Percentiles rank a stretch among this genome's conserved stretches.
Conservation (phyloP, 1,140 invertebrate species). For the Antheraea mylitta region DNA sequence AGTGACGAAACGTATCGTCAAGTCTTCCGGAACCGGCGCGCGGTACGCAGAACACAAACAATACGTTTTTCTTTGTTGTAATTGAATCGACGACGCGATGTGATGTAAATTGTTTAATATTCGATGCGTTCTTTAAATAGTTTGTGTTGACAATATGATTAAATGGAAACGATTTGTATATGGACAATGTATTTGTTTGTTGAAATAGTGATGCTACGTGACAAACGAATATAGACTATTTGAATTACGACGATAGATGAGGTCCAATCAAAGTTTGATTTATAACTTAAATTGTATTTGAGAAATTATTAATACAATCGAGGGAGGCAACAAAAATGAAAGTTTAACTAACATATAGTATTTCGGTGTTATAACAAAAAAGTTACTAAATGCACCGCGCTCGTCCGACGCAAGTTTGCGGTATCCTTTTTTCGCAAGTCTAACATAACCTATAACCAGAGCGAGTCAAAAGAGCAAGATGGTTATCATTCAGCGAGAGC, state of each 20-base stretch:
- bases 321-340: neutral
- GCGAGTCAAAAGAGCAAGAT: too few species aligned
- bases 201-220: neutral
- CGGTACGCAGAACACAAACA: conserved; percentile 1
- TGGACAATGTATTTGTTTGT: neutral
- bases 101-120: conserved; percentile 2
- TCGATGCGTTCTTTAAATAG: neutral
- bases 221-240: too few species aligned
- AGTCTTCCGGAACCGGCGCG: neutral
- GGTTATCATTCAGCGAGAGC: too few species aligned
- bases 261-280: too few species aligned
- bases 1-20: neutral
- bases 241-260: too few species aligned
- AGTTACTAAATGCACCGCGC: too few species aligned
- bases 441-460: too few species aligned
- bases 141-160: conserved; percentile 3
- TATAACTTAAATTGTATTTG: too few species aligned
- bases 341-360: neutral
- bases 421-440: too few species aligned
- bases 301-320: too few species aligned
- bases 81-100: neutral
- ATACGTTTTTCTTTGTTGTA: conserved; percentile 1
- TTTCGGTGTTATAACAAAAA: too few species aligned
- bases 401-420: too few species aligned
- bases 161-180: neutral